Evolutionary conservation across 2,888 invertebrate genomes (phyloP).

Genomic region (Nipponacmea schrenckii): DNA sequence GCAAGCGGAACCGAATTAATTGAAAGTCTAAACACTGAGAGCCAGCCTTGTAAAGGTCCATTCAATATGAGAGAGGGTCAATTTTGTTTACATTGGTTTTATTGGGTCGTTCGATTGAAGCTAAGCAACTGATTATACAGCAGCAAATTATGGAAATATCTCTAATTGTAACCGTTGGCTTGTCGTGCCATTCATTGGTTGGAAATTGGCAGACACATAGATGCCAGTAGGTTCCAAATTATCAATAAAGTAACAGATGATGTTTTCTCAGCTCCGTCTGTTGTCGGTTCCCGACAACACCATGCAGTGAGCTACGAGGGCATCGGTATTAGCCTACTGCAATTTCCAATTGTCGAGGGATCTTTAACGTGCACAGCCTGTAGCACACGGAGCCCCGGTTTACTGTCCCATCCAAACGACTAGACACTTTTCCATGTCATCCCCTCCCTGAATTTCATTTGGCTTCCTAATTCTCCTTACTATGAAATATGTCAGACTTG

Average conservation of each 20-base stretch:
- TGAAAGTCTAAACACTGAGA: conserved; percentile 1
- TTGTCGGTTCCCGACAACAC: neutral
- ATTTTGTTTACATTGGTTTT: neutral
- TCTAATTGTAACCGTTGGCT: conserved; percentile 7
- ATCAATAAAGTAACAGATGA: conserved; percentile 5
- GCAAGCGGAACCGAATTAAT: conserved; percentile 6
- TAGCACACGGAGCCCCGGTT: no score
- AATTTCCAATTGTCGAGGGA: no score
- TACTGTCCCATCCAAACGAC: no score
- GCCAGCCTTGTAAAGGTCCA: neutral
- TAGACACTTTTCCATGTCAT: no score
- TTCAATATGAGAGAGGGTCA: conserved; percentile 1
- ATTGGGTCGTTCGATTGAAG: neutral
- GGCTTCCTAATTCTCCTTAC: no score
- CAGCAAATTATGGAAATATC: neutral
- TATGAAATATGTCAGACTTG: no score
- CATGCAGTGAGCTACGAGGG: no score
- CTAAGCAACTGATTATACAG: neutral
- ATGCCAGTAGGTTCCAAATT: conserved; percentile 2
- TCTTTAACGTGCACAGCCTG: no score
- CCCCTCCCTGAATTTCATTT: no score
- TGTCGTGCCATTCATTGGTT: neutral
- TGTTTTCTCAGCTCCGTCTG: conserved; percentile 5
- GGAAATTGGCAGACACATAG: neutral
- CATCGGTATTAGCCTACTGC: no score